Conservation (phyloP, 2,113 vertebrate species). For the Nothocercus julius region DNA sequence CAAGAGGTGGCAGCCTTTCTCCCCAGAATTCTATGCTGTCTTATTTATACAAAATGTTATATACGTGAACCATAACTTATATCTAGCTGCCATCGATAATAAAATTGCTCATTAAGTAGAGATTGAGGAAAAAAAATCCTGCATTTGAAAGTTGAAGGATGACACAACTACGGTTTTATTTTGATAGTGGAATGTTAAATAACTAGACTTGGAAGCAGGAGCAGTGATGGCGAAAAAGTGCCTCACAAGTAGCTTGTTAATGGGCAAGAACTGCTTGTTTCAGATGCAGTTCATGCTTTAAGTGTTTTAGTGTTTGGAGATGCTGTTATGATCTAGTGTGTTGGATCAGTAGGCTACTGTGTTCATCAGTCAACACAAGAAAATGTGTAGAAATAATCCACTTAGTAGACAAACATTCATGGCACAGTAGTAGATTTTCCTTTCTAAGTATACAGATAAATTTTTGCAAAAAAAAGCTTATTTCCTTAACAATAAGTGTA, state of each 20-base stretch:
- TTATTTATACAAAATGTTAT: neutral
- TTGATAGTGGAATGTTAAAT: conserved; percentile 11
- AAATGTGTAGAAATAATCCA: neutral
- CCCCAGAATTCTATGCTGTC: neutral
- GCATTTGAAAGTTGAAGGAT: neutral
- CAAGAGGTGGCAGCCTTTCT: conserved; percentile 62
- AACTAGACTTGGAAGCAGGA: neutral
- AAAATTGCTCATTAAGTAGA: neutral
- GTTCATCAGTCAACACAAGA: neutral
- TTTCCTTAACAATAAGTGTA: neutral
- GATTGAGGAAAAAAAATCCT: neutral
- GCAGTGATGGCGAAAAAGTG: neutral
- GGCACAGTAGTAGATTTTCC: neutral
- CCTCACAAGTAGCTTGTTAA: conserved; percentile 9
- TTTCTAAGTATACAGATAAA: neutral
- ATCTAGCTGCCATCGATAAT: neutral
- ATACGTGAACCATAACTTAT: neutral
- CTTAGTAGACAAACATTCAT: neutral
- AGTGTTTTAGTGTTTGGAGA: neutral
- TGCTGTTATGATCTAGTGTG: neutral
- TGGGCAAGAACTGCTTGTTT: neutral
- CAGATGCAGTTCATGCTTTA: neutral
- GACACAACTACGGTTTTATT: neutral
- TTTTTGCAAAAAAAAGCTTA: neutral
- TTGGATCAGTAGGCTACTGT: neutral